phyloP scores from a whole-genome alignment of 2,888 invertebrate genomes.

The Eupithecia exiguata region DNA sequence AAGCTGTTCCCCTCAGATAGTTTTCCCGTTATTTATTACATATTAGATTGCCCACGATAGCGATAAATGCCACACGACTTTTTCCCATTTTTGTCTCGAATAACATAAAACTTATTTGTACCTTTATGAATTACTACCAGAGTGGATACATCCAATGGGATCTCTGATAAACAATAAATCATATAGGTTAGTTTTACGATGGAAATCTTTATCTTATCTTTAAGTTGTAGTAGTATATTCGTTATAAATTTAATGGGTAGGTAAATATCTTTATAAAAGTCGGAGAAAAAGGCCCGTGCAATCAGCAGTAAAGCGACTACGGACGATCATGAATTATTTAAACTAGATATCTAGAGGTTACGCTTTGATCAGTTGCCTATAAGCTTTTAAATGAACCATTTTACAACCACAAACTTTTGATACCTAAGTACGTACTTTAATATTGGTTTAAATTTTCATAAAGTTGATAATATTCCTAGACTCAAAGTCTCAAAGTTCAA shows the following conservation, averaged over 20 bases:
- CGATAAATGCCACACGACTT: conserved; percentile 23
- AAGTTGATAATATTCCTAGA: neutral
- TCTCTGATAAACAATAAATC: conserved; percentile 1
- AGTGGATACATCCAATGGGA: neutral
- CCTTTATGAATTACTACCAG: neutral
- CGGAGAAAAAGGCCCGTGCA: conserved; percentile 2
- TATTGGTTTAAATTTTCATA: neutral
- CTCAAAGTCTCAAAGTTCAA: neutral
- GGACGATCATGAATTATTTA: conserved; percentile 15
- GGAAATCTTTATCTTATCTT: neutral
- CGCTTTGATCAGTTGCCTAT: conserved; percentile 8
- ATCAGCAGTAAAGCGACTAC: conserved; percentile 14
- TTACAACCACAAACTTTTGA: conserved; percentile 1
- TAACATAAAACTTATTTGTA: conserved; percentile 10
- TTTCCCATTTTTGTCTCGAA: conserved; percentile 24
- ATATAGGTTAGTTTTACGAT: neutral
- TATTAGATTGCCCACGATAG: conserved; percentile 38
- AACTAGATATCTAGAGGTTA: conserved; percentile 5
- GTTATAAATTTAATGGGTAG: neutral
- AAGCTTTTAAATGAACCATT: conserved; percentile 3
- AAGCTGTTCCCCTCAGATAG: conserved; percentile 28
- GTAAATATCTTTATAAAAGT: conserved; percentile 7
- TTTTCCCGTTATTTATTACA: conserved; percentile 41
- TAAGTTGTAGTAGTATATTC: too few relatives aligned
- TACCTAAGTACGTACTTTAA: neutral